Evolutionary conservation across 2,113 vertebrate genomes (phyloP), one percentile per base, ranked within the genome.

Genomic region (Plectropomus leopardus): DNA sequence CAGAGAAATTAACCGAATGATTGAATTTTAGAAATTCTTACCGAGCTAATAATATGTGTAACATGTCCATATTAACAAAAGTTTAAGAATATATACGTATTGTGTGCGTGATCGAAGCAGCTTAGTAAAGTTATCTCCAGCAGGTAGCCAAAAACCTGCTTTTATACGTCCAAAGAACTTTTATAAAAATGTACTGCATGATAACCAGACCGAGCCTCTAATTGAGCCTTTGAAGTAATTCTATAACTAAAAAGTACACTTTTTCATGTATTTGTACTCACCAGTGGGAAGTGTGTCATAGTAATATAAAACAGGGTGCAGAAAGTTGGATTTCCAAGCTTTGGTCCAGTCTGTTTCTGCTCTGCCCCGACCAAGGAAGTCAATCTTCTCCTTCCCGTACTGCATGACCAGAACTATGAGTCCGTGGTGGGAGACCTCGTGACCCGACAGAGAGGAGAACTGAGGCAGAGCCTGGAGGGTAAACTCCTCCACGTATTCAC

Each of bases 221-320:
- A n/a, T n/a, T n/a, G n/a, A n/a, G n/a, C n/a, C n/a, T n/a, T n/a
- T n/a, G n/a, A n/a, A n/a, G n/a, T n/a, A n/a, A n/a, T n/a, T n/a
- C n/a, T n/a, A n/a, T n/a, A n/a, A n/a, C n/a, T 16, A 10, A 45
- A 7, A 44, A 55, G 2, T 7, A 17, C 3, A n/a, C 28, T 3
- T 30, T 40, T 21, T 23, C 5, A 42, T 40, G 8, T 40, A 9
- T 40, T 9, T 40, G 9, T 21, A 57, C 88, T 94, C 80, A 99
- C 98, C 97, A 9, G 97, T 96, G 50, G 98, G 98, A 16, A 98
- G 95, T 15, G 1, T 88, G 54, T 92, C 94, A 82, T 98, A 99
- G 85, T 94, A 98, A 80, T 99, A 99, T 83, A 99, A 94, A 79
- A 99, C 97, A 1, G 98, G 98, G 69, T 99, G 98, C 36, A 99